Evolutionary conservation across 2,888 invertebrate genomes (phyloP), one percentile per base, ranked within the genome.

Genomic region (Tetheella fluctuosa): DNA sequence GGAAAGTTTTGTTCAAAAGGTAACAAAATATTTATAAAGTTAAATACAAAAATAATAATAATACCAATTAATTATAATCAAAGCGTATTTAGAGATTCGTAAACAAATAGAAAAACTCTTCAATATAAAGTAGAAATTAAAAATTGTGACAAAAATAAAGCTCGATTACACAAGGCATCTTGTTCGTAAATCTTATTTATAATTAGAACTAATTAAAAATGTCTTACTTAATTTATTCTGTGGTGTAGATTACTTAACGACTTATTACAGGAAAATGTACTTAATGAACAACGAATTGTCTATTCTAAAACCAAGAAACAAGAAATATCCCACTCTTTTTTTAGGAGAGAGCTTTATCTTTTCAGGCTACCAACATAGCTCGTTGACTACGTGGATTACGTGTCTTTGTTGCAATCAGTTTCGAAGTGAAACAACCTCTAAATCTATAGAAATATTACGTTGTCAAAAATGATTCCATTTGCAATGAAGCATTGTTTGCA

Each of bases 101-200:
- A 67, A 64, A 64, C 62, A 61, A 65, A 30, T 64, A 62, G 64
- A 59, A 13, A 13, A 34, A 34, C 1, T 2, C 68, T 59, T 69
- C 60, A 65, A 54, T 62, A 62, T 61, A 67, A 69, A 56, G 64
- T 68, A 61, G 58, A 62, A 64, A 62, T 55, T 61, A 70, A 64
- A 70, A 59, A 69, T 62, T 70, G 67, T 68, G 65, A 64, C 52
- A 70, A 70, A 73, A 77, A 73, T 76, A 78, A 78, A 80, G 79
- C 76, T 77, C 69, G 64, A 64, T 74, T 57, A 68, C 62, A 68
- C 68, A 76, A 79, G 74, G 74, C 75, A 71, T 70, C 70, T 68
- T 70, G 73, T 77, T 69, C 64, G 57, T 30, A 58, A 59, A 60
- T 65, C 17, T 64, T 54, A 58, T 58, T 59, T 42, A 17, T 25